Conservation (phyloP, 2,113 vertebrate species). For the Myxocyprinus asiaticus region DNA sequence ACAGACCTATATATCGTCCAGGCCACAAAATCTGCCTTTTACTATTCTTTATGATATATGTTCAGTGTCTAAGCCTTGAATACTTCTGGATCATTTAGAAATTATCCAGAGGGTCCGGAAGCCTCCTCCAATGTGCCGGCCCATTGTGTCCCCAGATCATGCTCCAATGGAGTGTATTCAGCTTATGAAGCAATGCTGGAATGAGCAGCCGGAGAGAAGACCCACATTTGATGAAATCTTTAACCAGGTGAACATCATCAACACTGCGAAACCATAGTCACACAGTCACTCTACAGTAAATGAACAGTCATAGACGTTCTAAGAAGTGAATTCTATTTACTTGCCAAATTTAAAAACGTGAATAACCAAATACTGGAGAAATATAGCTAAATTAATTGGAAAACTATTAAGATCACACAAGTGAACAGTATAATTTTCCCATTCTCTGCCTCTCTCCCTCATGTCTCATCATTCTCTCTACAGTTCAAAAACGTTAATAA, state of each 20-base stretch:
- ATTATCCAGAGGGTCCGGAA: conserved; percentile 73
- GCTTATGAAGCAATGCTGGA: conserved; percentile 82
- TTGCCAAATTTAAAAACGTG: too few species aligned
- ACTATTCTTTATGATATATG: too few species aligned
- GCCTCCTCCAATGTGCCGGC: conserved; percentile 77
- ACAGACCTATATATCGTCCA: too few species aligned
- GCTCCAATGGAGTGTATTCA: conserved; percentile 79
- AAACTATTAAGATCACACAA: too few species aligned
- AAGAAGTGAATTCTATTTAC: too few species aligned
- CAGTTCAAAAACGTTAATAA: conserved; percentile 74
- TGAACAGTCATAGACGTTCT: too few species aligned
- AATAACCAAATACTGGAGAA: too few species aligned
- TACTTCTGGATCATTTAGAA: conserved; percentile 61
- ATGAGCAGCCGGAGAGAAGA: conserved; percentile 76
- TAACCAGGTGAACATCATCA: conserved; percentile 66
- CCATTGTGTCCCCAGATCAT: conserved; percentile 71
- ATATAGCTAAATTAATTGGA: too few species aligned
- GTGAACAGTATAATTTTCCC: background rate
- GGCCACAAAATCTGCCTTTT: too few species aligned
- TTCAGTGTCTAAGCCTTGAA: background rate
- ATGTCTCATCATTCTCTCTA: background rate
- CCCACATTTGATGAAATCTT: conserved; percentile 76
- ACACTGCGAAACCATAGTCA: background rate
- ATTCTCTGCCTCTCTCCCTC: background rate
- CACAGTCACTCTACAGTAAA: too few species aligned